Conservation (phyloP, 2,888 invertebrate genomes). For the Cephonodes hylas region DNA sequence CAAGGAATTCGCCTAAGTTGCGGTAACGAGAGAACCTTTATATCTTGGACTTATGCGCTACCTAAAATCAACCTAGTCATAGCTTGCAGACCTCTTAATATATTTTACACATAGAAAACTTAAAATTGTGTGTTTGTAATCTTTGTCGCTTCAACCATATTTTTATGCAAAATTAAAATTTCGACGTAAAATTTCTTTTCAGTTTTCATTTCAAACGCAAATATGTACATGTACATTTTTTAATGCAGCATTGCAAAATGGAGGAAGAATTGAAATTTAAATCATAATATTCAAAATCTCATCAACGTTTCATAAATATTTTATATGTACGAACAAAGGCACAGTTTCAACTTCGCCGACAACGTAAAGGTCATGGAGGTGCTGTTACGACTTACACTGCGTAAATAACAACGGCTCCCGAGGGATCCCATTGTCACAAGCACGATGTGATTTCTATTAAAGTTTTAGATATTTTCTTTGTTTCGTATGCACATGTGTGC, state of each 20-base stretch:
- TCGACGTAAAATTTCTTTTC: no score
- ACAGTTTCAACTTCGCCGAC: conserved; percentile 44
- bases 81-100: no score
- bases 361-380: conserved; percentile 36
- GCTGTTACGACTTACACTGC: conserved; percentile 27
- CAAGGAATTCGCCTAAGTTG: no score
- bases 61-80: no score
- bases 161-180: no score
- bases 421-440: conserved; percentile 54
- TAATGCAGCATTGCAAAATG: neutral
- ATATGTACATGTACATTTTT: neutral
- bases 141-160: no score
- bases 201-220: neutral
- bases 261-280: neutral
- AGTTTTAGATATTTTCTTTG: conserved; percentile 38
- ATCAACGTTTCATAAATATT: conserved; percentile 11
- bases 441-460: conserved; percentile 53
- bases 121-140: no score
- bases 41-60: no score
- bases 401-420: conserved; percentile 39
- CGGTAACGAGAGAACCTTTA: no score
- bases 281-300: conserved; percentile 11
- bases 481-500: conserved; percentile 21
- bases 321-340: conserved; percentile 37
- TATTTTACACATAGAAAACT: neutral